Base-by-base conservation (phyloP, 2,888 invertebrate species). In the Meganola albula region DNA sequence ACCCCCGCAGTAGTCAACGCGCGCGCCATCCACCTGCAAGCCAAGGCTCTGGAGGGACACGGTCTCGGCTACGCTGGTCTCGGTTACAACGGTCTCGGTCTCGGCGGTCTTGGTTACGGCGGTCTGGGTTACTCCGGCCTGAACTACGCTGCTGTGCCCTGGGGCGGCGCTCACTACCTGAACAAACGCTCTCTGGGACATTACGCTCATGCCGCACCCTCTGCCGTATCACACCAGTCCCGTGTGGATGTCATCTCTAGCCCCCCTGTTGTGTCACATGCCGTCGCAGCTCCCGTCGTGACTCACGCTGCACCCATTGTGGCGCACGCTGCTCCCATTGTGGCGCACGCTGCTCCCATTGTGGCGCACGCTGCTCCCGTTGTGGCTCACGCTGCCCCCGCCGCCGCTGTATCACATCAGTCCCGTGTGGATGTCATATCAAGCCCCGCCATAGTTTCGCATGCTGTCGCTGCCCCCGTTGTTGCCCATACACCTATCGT, bases 201-300 rank as follows among this genome's bases (percentile, higher is more conserved):
- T 57, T 38, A 59, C 42, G 63, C 69, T 0, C 54, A 68, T 55
- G 34, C 70, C 63, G 55, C 75, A 14, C 61, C 87, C 9, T 63
- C 87, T 27, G 78, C 76, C 22, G 85, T 88, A n/a, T 86, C 85
- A 3, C 84, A 80, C 55, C 87, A 88, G 56, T 87, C 88, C 45
- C 82, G 52, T 20, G 43, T 53, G 14, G 52, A 53, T 10, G 51
- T 53, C 20, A 22, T 51, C 37, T 56, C 63, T 36, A 63, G 59
- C 48, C 65, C 63, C 20, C 60, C 63, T 25, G 37, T 68, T 29
- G 51, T 60, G 40, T 52, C 55, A 32, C 57, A 57, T 57, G 50
- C 54, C 34, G 53, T 52, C 44, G 52, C 62, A 32, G 56, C 68
- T 16, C 65, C 74, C 32, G 53, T 71, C 31, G 52, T 65, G 24